These are phyloP conservation scores for Pelosia muscerda DNA, from an alignment of 2,888 invertebrate genomes.

Conservation along the genomic window DNA sequence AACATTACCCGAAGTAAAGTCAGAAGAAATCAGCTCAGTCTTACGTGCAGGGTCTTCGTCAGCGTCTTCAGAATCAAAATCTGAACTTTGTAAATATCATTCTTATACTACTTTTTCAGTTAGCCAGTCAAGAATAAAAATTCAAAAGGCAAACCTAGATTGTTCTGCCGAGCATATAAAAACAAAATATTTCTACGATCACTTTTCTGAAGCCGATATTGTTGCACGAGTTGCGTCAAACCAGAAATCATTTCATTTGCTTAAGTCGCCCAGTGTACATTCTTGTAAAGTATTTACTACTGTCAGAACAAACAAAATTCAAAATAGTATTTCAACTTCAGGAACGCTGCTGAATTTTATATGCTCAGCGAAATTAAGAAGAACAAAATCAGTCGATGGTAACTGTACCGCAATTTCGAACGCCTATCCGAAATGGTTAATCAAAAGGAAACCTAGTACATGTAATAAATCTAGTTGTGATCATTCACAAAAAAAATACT, in stretches of 20 bases:
- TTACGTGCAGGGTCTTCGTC: neutral
- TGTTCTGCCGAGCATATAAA: neutral
- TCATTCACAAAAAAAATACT: neutral
- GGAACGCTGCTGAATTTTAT: neutral
- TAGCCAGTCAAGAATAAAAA: constrained; percentile 1
- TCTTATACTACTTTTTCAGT: neutral
- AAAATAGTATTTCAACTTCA: neutral
- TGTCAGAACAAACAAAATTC: neutral
- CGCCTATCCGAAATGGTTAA: neutral
- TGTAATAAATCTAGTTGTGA: neutral
- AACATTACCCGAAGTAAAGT: neutral
- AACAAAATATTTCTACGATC: neutral
- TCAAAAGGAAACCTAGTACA: neutral
- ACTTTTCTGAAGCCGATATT: constrained; percentile 1
- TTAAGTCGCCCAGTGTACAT: neutral
- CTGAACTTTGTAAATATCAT: neutral
- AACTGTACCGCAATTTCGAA: neutral
- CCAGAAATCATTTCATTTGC: neutral
- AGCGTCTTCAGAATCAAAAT: neutral
- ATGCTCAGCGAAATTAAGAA: constrained; percentile 10
- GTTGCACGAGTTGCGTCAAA: neutral
- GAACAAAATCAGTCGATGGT: constrained; percentile 3
- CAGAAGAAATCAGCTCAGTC: neutral
- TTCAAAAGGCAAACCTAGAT: neutral
- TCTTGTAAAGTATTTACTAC: neutral